These are phyloP conservation scores for Chaenogobius annularis DNA, from an alignment of 2,113 vertebrate species.

Conservation along the genomic window DNA sequence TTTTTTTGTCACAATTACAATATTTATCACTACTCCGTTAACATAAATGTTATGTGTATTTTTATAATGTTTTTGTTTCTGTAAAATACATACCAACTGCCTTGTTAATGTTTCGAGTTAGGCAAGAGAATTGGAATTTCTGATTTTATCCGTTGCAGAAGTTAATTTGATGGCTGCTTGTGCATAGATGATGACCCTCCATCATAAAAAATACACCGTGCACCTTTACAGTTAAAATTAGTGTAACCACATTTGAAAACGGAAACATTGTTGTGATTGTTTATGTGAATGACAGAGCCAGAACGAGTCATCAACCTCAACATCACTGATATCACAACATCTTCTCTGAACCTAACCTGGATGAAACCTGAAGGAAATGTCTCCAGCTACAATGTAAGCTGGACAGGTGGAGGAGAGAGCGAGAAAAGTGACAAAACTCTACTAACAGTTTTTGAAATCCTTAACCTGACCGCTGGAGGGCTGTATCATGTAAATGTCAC, in stretches of 20 bases:
- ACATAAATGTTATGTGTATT: too few relatives aligned
- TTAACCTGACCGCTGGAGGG: conserved; percentile 28
- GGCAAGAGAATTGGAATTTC: too few relatives aligned
- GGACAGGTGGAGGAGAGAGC: not conserved
- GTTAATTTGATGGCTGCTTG: too few relatives aligned
- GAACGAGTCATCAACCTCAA: not conserved
- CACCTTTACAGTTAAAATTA: too few relatives aligned
- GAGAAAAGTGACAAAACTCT: accelerated
- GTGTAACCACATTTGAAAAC: not conserved
- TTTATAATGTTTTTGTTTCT: too few relatives aligned
- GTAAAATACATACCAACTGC: too few relatives aligned
- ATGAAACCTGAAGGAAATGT: conserved; percentile 24
- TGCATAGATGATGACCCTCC: too few relatives aligned
- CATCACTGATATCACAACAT: conserved; percentile 14
- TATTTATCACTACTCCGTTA: too few relatives aligned
- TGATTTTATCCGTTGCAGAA: too few relatives aligned
- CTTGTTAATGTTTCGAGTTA: too few relatives aligned
- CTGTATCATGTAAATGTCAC: conserved; percentile 3
- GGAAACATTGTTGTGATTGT: not conserved
- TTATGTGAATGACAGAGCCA: conserved; percentile 11
- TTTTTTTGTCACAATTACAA: too few relatives aligned
- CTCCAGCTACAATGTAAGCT: conserved; percentile 20
- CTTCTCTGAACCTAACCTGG: conserved; percentile 31
- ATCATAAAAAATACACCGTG: too few relatives aligned
- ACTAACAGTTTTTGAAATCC: not conserved